phyloP scores from a whole-genome alignment of 2,113 vertebrate genomes.

The Vicugna pacos region DNA sequence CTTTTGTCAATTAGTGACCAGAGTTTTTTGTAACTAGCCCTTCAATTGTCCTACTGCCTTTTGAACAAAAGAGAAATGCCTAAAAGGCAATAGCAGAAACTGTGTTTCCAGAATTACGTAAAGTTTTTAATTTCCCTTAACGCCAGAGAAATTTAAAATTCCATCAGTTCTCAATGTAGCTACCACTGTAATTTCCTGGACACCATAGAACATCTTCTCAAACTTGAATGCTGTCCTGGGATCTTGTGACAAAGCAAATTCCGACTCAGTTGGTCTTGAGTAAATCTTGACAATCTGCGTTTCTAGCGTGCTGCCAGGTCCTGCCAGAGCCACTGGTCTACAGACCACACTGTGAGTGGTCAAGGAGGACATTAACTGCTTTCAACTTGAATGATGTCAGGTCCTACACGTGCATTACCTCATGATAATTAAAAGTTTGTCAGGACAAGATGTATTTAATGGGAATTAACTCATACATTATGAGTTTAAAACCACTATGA shows the following conservation, averaged over 20 bases:
- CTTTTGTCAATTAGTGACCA: constrained; percentile 77
- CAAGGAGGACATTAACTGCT: background rate
- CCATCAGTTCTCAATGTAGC: background rate
- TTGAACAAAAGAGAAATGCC: constrained; percentile 71
- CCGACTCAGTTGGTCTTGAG: background rate
- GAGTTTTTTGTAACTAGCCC: constrained; percentile 76
- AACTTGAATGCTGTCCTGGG: background rate
- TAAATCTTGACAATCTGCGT: background rate
- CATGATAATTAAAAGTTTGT: constrained; percentile 41
- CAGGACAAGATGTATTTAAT: constrained; percentile 15
- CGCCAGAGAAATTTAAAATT: constrained; percentile 41
- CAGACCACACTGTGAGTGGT: background rate
- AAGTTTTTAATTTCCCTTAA: constrained; percentile 9
- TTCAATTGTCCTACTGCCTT: constrained; percentile 75
- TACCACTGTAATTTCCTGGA: background rate
- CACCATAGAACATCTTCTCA: background rate
- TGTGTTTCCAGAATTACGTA: constrained; percentile 63
- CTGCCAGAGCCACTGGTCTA: background rate
- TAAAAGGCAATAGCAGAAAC: constrained; percentile 61
- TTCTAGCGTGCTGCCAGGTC: background rate
- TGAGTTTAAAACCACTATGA: constrained; percentile 27
- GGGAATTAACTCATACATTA: constrained; percentile 55
- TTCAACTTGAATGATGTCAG: background rate
- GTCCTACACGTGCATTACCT: background rate
- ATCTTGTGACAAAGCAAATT: constrained; percentile 31